These are phyloP conservation scores for Acropora yongei DNA, from an alignment of 64 coral and sea anemone species.

Conservation along the genomic window DNA sequence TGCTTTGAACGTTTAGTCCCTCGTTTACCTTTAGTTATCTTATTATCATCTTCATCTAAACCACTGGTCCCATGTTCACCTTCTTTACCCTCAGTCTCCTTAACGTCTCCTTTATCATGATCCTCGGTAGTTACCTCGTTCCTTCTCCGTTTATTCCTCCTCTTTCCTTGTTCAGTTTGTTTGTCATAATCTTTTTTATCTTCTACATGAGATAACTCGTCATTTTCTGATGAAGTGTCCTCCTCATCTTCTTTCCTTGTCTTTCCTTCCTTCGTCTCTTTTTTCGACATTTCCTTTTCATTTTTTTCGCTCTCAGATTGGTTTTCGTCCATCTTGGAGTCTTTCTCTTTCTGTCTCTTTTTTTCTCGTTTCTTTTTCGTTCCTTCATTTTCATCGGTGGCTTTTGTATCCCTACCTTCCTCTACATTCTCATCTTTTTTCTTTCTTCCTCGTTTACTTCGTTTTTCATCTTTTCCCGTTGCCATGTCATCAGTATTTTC, in stretches of 20 bases:
- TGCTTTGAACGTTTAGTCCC: not conserved
- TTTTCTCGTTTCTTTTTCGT: slow-evolving; percentile 35
- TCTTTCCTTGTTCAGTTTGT: not conserved
- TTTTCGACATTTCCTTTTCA: not conserved
- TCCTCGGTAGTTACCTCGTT: not conserved
- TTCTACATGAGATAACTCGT: not conserved
- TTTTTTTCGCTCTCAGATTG: not conserved
- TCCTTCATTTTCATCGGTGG: not conserved
- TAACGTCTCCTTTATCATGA: not conserved
- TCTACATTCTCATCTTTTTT: not conserved
- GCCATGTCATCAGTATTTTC: not conserved
- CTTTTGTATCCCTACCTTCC: not conserved
- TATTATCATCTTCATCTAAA: not conserved
- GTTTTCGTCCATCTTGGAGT: not conserved
- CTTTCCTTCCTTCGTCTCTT: slow-evolving; percentile 12
- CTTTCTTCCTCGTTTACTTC: slow-evolving; percentile 13
- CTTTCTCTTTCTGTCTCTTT: slow-evolving; percentile 10
- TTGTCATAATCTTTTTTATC: not conserved
- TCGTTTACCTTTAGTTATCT: slow-evolving; percentile 17
- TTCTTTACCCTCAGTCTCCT: slow-evolving; percentile 30
- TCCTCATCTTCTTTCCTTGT: not conserved
- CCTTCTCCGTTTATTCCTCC: slow-evolving; percentile 13
- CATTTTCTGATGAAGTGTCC: not conserved
- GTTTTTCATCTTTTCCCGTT: slow-evolving; percentile 9
- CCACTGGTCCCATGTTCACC: slow-evolving; percentile 20